phyloP scores from a whole-genome alignment of 2,113 vertebrate species.

The Pteruthius melanotis region DNA sequence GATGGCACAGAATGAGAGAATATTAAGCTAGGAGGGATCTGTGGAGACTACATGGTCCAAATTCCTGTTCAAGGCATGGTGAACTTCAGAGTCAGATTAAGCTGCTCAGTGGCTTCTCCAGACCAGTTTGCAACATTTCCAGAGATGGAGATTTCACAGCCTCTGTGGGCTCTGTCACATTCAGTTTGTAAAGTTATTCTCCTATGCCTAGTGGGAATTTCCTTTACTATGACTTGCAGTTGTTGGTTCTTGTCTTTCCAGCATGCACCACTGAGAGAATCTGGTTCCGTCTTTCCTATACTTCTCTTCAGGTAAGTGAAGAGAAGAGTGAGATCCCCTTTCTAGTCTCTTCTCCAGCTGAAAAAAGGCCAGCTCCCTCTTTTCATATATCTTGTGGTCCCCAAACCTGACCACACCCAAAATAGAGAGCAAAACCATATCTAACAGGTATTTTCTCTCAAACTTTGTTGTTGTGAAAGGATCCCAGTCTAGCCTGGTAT shows the following conservation, averaged over 20 bases:
- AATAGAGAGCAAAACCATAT: background rate
- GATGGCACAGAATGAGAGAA: background rate
- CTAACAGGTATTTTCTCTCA: background rate
- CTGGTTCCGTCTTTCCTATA: background rate
- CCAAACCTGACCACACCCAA: background rate
- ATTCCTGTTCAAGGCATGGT: background rate
- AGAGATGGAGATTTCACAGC: background rate
- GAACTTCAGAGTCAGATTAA: background rate
- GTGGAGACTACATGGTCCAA: background rate
- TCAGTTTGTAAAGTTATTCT: background rate
- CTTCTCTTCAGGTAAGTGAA: background rate
- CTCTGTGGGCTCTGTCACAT: background rate
- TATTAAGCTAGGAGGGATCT: background rate
- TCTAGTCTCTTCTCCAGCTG: background rate
- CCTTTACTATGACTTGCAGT: background rate
- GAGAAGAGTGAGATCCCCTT: background rate
- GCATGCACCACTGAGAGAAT: background rate
- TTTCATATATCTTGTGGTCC: background rate
- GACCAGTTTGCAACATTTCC: background rate
- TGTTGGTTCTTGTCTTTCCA: background rate
- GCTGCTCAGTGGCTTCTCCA: background rate
- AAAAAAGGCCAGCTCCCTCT: background rate
- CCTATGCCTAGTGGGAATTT: background rate
- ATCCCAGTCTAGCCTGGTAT: background rate
- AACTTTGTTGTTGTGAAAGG: background rate